A percentile compares a stretch with the other conserved stretches of the same genome.
These are phyloP conservation scores for Nasonia longicornis DNA, from an alignment of 1,140 invertebrate species.

Conservation along the genomic window DNA sequence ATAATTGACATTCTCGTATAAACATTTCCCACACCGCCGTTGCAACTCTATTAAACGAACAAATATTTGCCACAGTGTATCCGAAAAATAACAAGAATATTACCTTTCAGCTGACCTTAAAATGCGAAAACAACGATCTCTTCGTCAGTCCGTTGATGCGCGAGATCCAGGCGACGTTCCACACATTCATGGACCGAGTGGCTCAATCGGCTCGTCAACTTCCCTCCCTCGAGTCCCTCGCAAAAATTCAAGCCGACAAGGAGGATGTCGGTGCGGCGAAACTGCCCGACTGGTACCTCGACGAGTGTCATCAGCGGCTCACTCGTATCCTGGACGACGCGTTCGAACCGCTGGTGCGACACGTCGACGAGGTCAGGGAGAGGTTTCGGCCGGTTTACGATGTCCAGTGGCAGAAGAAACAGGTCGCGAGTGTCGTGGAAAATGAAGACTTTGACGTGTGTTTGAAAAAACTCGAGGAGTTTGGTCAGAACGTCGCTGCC, in stretches of 20 bases:
- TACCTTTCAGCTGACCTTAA: slow-evolving; percentile 60
- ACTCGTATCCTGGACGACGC: slow-evolving; percentile 56
- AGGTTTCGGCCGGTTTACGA: slow-evolving; percentile 64
- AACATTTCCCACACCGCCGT: too few species aligned
- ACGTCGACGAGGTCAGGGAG: slow-evolving; percentile 58
- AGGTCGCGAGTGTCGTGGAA: slow-evolving; percentile 1
- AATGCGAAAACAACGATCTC: slow-evolving; percentile 60
- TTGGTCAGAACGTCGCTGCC: background rate
- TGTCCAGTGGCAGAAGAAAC: slow-evolving; percentile 51
- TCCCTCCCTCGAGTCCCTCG: slow-evolving; percentile 65
- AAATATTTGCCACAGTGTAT: too few species aligned
- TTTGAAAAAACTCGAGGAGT: slow-evolving; percentile 20
- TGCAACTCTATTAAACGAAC: too few species aligned
- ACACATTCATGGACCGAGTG: slow-evolving; percentile 63
- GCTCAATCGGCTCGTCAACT: slow-evolving; percentile 63
- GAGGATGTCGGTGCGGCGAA: slow-evolving; percentile 45
- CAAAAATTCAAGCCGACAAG: slow-evolving; percentile 50
- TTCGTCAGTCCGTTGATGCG: slow-evolving; percentile 61
- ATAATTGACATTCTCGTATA: too few species aligned
- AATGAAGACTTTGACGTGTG: slow-evolving; percentile 13
- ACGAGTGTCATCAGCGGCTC: slow-evolving; percentile 56
- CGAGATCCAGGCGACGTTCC: slow-evolving; percentile 61
- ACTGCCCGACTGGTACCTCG: slow-evolving; percentile 55
- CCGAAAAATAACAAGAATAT: background rate
- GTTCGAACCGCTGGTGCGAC: slow-evolving; percentile 60